Conservation (phyloP, 2,888 invertebrate genomes). For the Cephus pulcher region DNA sequence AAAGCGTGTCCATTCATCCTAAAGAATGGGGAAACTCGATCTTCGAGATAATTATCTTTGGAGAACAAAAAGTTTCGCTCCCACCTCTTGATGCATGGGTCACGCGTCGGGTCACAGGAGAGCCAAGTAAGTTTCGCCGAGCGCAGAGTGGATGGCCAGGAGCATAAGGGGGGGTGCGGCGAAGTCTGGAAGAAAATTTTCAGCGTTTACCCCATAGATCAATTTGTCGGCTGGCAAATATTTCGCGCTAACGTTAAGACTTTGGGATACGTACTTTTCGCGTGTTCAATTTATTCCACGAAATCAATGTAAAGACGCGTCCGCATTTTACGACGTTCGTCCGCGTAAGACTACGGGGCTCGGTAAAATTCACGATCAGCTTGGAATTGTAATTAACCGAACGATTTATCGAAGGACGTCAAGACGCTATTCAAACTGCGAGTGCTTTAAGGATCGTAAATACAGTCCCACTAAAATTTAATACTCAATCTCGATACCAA, state of each 20-base stretch:
- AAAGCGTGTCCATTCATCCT: background rate
- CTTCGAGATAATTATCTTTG: constrained; percentile 19
- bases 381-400: background rate
- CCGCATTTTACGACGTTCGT: background rate
- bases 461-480: background rate
- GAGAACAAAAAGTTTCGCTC: constrained; percentile 11
- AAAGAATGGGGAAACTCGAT: constrained; percentile 16
- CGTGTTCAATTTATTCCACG: background rate
- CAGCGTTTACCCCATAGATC: constrained; percentile 5
- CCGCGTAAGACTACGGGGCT: background rate
- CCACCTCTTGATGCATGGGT: constrained; percentile 23
- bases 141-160: background rate
- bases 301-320: background rate
- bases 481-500: background rate
- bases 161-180: background rate
- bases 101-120: constrained; percentile 21
- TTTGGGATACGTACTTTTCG: background rate
- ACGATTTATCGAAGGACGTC: background rate
- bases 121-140: background rate
- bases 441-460: background rate
- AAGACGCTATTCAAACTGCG: background rate
- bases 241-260: background rate
- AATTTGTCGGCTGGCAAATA: background rate
- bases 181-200: background rate
- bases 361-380: background rate